A percentile compares a stretch with the other conserved stretches of the same genome.
Evolutionary conservation across 2,888 invertebrate genomes (phyloP).

Genomic region (Pandemis cinnamomeana): DNA sequence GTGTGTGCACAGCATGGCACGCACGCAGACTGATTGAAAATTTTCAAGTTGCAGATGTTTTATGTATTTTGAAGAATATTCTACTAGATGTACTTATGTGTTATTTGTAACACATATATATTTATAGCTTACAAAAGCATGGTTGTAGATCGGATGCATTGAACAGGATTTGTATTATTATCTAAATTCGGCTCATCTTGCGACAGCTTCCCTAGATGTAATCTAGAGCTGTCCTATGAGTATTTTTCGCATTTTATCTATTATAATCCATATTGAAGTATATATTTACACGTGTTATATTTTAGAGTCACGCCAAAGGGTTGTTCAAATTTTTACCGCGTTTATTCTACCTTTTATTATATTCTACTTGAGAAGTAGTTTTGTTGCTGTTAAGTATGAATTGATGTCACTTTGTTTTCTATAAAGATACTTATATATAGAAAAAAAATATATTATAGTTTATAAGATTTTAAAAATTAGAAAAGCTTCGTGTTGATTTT

Average conservation of each 20-base stretch:
- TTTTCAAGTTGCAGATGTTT: slow-evolving; percentile 51
- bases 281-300: slow-evolving; percentile 33
- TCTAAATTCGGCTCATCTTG: slow-evolving; percentile 18
- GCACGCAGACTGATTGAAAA: slow-evolving; percentile 58
- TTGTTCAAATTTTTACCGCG: slow-evolving; percentile 24
- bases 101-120: slow-evolving; percentile 26
- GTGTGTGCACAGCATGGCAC: slow-evolving; percentile 45
- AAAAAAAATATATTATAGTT: slow-evolving; percentile 10
- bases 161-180: slow-evolving; percentile 20
- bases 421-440: background rate
- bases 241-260: slow-evolving; percentile 5
- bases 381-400: slow-evolving; percentile 8
- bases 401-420: slow-evolving; percentile 16
- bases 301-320: slow-evolving; percentile 23
- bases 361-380: slow-evolving; percentile 14
- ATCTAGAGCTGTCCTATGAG: background rate
- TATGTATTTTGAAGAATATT: slow-evolving; percentile 27
- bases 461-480: slow-evolving; percentile 24
- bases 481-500: slow-evolving; percentile 38
- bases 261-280: slow-evolving; percentile 25
- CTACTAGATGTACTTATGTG: slow-evolving; percentile 19
- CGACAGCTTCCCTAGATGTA: slow-evolving; percentile 10
- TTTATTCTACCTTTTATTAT: slow-evolving; percentile 4
- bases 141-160: slow-evolving; percentile 20
- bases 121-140: slow-evolving; percentile 24